phyloP scores from a whole-genome alignment of 2,888 invertebrate species.

The Temnothorax unifasciatus region DNA sequence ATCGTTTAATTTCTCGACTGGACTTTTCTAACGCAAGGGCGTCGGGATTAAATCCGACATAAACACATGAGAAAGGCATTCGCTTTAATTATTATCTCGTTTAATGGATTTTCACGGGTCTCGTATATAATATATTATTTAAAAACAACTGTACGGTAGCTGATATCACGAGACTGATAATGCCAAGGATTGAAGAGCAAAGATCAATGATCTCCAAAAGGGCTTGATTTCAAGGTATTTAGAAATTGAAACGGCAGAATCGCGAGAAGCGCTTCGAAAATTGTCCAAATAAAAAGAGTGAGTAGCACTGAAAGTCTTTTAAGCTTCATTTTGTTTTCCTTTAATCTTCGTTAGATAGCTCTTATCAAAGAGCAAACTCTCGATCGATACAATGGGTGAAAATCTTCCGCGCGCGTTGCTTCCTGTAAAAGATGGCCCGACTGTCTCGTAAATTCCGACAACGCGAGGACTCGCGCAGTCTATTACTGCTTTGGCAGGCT shows the following conservation, averaged over 20 bases:
- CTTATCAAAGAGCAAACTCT: slow-evolving; percentile 79
- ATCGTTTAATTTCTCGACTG: slow-evolving; percentile 47
- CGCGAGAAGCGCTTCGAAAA: slow-evolving; percentile 4
- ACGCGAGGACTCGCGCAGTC: slow-evolving; percentile 77
- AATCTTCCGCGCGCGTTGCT: slow-evolving; percentile 77
- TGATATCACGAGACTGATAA: not conserved
- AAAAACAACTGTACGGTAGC: not conserved
- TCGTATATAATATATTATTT: slow-evolving; percentile 4
- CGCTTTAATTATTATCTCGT: slow-evolving; percentile 43
- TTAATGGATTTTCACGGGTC: slow-evolving; percentile 57
- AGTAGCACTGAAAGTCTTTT: slow-evolving; percentile 52
- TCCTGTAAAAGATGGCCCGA: slow-evolving; percentile 81
- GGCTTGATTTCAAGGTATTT: not conserved
- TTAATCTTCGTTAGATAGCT: slow-evolving; percentile 80
- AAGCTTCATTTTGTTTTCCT: slow-evolving; percentile 47
- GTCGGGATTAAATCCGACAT: slow-evolving; percentile 35
- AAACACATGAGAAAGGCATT: slow-evolving; percentile 36
- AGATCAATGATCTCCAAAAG: slow-evolving; percentile 4
- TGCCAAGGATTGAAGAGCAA: slow-evolving; percentile 2
- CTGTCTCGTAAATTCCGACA: slow-evolving; percentile 81
- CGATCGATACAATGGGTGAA: slow-evolving; percentile 80
- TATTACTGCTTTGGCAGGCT: slow-evolving; percentile 78
- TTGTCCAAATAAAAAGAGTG: slow-evolving; percentile 41
- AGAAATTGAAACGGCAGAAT: not conserved
- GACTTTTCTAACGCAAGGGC: slow-evolving; percentile 37